Conservation (phyloP, 1,140 invertebrate species). For the Drosophila equinoxialis region DNA sequence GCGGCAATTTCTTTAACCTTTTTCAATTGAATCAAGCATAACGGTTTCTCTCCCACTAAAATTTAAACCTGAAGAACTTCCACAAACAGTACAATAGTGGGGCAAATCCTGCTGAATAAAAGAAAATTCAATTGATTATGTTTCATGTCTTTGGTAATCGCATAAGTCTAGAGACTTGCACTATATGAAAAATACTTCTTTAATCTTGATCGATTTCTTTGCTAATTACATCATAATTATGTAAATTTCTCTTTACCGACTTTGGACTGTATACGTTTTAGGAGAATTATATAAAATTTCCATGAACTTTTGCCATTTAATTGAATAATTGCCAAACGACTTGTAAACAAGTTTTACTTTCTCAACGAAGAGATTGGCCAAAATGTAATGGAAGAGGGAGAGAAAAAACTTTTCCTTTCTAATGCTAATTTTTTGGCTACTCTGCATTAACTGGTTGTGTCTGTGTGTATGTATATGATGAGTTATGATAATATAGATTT, state of each 20-base stretch:
- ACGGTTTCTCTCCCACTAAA: too few species aligned
- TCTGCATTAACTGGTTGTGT: constrained; percentile 21
- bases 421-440: constrained; percentile 65
- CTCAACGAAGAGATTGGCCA: neutral
- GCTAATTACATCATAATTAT: neutral
- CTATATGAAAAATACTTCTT: too few species aligned
- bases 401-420: constrained; percentile 19
- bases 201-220: too few species aligned
- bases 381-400: constrained; percentile 18
- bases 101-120: too few species aligned
- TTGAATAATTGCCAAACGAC: constrained; percentile 76
- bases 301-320: constrained; percentile 55
- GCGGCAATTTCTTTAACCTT: too few species aligned
- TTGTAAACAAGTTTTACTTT: constrained; percentile 61
- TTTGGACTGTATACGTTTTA: too few species aligned
- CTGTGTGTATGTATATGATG: neutral
- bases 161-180: too few species aligned
- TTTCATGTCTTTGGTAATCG: too few species aligned
- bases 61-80: too few species aligned
- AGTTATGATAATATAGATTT: neutral
- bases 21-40: too few species aligned
- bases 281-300: constrained; percentile 57
- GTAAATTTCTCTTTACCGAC: neutral
- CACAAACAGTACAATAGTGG: too few species aligned
- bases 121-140: too few species aligned